phyloP scores from a whole-genome alignment of 2,113 vertebrate species.

The Calypte anna region DNA sequence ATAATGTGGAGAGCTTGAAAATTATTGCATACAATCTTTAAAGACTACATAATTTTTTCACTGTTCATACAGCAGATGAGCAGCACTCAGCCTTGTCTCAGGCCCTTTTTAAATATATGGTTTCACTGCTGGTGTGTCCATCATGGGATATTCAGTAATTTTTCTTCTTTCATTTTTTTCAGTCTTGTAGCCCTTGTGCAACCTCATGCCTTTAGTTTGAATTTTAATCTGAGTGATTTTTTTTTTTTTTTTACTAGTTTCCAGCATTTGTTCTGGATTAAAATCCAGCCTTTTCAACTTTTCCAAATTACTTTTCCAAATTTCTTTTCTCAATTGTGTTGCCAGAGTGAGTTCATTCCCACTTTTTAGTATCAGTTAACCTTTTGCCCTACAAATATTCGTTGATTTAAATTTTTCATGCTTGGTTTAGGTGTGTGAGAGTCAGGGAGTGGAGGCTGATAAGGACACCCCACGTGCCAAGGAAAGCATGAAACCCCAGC shows the following conservation, averaged over 20 bases:
- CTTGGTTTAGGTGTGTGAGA: constrained; percentile 23
- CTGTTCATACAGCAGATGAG: background rate
- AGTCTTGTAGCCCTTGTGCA: background rate
- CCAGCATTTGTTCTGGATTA: background rate
- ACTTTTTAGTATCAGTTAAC: background rate
- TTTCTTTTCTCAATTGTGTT: background rate
- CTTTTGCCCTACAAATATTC: constrained; percentile 32
- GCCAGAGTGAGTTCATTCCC: background rate
- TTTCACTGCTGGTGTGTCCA: background rate
- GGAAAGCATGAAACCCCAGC: constrained; percentile 20
- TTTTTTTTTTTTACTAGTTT: background rate
- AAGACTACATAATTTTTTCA: background rate
- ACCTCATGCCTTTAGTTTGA: background rate
- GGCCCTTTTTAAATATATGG: background rate
- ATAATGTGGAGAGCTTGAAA: background rate
- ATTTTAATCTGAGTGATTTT: background rate
- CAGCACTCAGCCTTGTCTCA: background rate
- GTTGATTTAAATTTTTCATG: background rate
- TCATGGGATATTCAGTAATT: background rate
- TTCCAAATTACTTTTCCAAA: background rate
- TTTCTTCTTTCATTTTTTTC: background rate
- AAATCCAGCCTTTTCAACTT: background rate
- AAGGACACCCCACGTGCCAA: background rate
- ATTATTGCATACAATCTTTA: background rate
- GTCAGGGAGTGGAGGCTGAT: background rate